Conservation (phyloP, 1,140 invertebrate species). For the Aethina tumida region DNA sequence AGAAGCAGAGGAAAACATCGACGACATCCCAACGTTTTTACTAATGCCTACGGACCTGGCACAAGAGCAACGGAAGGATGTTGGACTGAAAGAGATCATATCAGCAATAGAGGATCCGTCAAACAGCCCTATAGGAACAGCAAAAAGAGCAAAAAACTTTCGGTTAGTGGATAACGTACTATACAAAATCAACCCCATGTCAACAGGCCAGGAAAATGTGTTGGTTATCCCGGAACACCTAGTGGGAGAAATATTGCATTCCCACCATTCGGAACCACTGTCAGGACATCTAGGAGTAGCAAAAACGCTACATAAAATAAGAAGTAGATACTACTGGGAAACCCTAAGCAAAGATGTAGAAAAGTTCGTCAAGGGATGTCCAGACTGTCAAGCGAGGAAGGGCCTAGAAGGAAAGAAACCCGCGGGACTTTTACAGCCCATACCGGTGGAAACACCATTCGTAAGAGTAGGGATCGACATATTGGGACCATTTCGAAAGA, state of each 20-base stretch:
- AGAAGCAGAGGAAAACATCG: too few species aligned
- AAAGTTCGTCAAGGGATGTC: conserved; percentile 21
- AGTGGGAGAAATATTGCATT: conserved; percentile 10
- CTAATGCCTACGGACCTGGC: conserved; percentile 2
- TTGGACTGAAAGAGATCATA: background rate
- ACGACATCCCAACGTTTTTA: conserved; percentile 4
- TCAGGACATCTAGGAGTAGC: conserved; percentile 14
- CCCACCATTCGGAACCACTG: conserved; percentile 11
- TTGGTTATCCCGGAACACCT: conserved; percentile 12
- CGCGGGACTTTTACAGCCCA: conserved; percentile 16
- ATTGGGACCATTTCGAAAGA: conserved; percentile 19
- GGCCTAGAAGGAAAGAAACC: conserved; percentile 18
- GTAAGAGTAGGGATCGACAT: conserved; percentile 18
- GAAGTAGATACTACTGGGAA: conserved; percentile 18
- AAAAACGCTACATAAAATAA: conserved; percentile 18
- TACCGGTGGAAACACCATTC: conserved; percentile 10
- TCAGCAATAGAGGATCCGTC: conserved; percentile 4
- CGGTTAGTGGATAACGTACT: conserved; percentile 7
- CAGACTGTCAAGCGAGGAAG: conserved; percentile 23
- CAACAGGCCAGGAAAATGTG: conserved; percentile 8
- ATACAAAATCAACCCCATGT: conserved; percentile 8
- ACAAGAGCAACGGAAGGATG: conserved; percentile 7
- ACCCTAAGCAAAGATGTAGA: conserved; percentile 17
- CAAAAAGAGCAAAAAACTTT: conserved; percentile 13
- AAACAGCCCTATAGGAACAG: conserved; percentile 2